Percentiles rank a stretch among this genome's conserved stretches.
Evolutionary conservation across 2,797 vertebrate species (phyloP).

Genomic region (Myotis vivesi): DNA sequence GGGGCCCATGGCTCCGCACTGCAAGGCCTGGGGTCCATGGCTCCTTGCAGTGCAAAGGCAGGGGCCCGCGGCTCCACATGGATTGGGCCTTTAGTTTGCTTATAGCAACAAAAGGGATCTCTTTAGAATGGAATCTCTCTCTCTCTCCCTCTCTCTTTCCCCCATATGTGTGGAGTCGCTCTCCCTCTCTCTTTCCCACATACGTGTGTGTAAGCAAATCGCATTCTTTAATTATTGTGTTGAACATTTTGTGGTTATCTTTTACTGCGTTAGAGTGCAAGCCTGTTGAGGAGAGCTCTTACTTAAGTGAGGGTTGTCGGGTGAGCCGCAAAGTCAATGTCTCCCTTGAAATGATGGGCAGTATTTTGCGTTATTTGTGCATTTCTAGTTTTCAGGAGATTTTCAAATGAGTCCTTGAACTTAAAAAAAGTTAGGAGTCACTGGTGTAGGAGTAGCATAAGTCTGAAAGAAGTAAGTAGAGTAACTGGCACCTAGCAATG

Average conservation of each 20-base stretch:
- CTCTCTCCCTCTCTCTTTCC: background rate
- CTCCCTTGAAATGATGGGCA: background rate
- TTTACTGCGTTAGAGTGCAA: background rate
- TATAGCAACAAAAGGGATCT: background rate
- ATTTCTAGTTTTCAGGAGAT: constrained; percentile 1
- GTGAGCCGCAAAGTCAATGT: background rate
- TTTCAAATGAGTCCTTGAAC: background rate
- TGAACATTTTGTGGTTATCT: background rate
- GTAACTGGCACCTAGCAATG: background rate
- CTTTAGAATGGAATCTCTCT: background rate
- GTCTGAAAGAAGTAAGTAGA: background rate
- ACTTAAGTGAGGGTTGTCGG: background rate
- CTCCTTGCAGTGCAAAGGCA: too few species aligned
- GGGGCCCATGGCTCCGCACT: too few species aligned
- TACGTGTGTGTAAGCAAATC: background rate
- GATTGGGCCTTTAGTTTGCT: background rate
- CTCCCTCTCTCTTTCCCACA: too few species aligned
- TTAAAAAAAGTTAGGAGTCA: background rate
- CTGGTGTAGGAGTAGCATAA: background rate
- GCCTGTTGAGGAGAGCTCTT: background rate
- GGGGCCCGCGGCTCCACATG: too few species aligned
- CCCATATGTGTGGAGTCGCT: background rate
- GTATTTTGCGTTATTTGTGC: background rate
- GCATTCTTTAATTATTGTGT: background rate
- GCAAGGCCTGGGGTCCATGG: too few species aligned